phyloP scores from a whole-genome alignment of 2,888 invertebrate species.

The Ennomos fuscantarius region DNA sequence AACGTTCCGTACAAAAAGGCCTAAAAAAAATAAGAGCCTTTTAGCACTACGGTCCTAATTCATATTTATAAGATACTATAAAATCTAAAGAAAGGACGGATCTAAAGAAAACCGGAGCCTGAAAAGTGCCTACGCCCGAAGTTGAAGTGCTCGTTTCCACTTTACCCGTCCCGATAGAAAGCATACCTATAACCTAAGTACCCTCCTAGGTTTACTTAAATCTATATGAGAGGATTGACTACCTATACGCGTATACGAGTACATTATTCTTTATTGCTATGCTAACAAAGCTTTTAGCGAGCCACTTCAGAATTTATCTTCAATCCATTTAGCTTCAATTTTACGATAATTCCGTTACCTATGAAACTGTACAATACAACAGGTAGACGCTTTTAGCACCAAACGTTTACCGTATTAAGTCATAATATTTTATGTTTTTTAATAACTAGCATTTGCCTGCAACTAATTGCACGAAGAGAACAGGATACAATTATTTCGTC shows the following conservation, averaged over 20 bases:
- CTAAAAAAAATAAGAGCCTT: too few species aligned
- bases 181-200: too few species aligned
- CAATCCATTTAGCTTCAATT: neutral
- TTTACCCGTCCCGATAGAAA: neutral
- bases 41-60: neutral
- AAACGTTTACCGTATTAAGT: too few species aligned
- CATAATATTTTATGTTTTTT: too few species aligned
- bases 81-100: slow-evolving; percentile 14
- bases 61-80: slow-evolving; percentile 25
- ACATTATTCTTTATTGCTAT: neutral
- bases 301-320: slow-evolving; percentile 1
- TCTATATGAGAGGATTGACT: too few species aligned
- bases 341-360: slow-evolving; percentile 6
- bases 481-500: too few species aligned
- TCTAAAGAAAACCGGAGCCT: slow-evolving; percentile 13
- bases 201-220: neutral
- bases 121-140: slow-evolving; percentile 12
- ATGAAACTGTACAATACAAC: neutral
- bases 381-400: neutral
- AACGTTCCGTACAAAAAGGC: too few species aligned
- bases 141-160: slow-evolving; percentile 9
- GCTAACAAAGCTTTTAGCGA: slow-evolving; percentile 6
- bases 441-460: too few species aligned
- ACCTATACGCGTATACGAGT: too few species aligned
- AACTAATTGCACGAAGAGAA: too few species aligned